Conservation (phyloP, 2,888 invertebrate genomes). For the Drosophila kuntzei region DNA sequence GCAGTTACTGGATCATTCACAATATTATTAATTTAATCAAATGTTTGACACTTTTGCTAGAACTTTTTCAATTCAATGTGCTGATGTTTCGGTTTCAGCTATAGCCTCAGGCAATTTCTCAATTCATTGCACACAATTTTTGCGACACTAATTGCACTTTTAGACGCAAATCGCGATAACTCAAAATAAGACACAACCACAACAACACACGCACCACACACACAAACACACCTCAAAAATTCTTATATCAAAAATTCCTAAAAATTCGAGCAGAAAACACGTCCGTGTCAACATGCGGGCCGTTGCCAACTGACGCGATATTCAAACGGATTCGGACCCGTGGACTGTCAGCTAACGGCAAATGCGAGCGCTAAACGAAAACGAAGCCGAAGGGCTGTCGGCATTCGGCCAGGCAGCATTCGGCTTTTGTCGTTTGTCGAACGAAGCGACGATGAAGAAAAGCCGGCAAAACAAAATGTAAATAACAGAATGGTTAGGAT, state of each 20-base stretch:
- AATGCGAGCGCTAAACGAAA: constrained; percentile 33
- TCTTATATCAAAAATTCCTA: constrained; percentile 5
- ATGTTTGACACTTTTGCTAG: constrained; percentile 12
- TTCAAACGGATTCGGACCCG: constrained; percentile 49
- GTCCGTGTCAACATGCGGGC: constrained; percentile 68
- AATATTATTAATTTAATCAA: neutral
- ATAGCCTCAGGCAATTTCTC: constrained; percentile 41
- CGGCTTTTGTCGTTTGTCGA: constrained; percentile 27
- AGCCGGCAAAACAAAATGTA: constrained; percentile 81
- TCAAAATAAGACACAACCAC: constrained; percentile 67
- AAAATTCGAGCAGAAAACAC: constrained; percentile 45
- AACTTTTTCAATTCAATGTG: constrained; percentile 11
- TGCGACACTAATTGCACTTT: constrained; percentile 72
- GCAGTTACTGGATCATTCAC: neutral
- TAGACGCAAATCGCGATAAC: constrained; percentile 72
- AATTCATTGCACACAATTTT: constrained; percentile 64
- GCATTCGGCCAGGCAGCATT: constrained; percentile 25
- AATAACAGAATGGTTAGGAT: constrained; percentile 63
- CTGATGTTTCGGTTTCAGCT: constrained; percentile 10
- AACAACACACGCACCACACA: constrained; percentile 15
- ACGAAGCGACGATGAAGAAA: constrained; percentile 49
- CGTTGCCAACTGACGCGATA: constrained; percentile 76
- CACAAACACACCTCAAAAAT: constrained; percentile 35
- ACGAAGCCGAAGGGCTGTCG: constrained; percentile 43
- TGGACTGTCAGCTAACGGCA: constrained; percentile 34